Evolutionary conservation across 2,888 invertebrate genomes (phyloP), one percentile per base, ranked within the genome.

Genomic region (Lithophane semibrunnea): DNA sequence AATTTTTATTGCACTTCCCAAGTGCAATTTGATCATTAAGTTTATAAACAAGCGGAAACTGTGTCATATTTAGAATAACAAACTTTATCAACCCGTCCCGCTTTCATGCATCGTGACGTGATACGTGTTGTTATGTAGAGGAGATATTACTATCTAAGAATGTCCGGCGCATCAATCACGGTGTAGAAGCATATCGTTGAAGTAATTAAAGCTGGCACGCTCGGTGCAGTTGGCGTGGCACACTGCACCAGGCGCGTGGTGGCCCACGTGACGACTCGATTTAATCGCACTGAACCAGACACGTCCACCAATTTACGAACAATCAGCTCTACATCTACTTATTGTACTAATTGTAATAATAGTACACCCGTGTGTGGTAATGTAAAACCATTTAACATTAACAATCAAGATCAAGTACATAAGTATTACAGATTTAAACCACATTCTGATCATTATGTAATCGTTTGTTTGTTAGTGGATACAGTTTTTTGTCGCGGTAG

Each of bases 401-500:
- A 75, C 75, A 68, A 84, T 79, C 84, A 87, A 86, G 78, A 87
- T 81, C 85, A 81, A 84, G 82, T 80, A 80, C 80, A 61, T 76
- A 76, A 21, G 61, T 44, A 80, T 74, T 74, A 80, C 77, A 86
- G 77, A 88, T 87, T 83, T 79, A 84, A 77, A 85, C 81, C 88
- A 90, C 89, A 84, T 89, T 88, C 88, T 83, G 80, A 75, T 78
- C 65, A 75, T 94, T 93, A 92, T 90, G 89, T 91, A 93, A 92
- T 90, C 80, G 72, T 88, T 91, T 90, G 89, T 91, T 90, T 84
- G 83, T 86, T 88, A 88, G 84, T 89, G 82, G 82, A 54, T 80
- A 80, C 82, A 64, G 77, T 80, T 88, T 89, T 89, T 91, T 86
- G 82, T 91, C 85, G 84, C 84, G 76, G 81, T 85, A 84, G 83